phyloP scores from a whole-genome alignment of 2,797 vertebrate genomes.

The Diglossa cyanea region DNA sequence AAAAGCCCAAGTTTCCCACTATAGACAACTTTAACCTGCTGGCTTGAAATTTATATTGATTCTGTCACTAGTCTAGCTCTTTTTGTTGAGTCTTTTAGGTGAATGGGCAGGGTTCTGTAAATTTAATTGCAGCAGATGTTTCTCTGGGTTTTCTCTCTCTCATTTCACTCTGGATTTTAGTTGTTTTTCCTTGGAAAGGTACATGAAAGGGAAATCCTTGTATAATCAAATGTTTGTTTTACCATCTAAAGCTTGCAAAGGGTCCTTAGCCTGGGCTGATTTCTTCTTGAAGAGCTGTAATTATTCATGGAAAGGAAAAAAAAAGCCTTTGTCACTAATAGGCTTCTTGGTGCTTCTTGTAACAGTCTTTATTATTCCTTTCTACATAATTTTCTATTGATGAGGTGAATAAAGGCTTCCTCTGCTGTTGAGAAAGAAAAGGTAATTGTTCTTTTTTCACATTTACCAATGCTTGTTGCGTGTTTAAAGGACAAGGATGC shows the following conservation, averaged over 20 bases:
- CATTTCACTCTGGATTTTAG: conserved; percentile 45
- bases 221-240: conserved; percentile 72
- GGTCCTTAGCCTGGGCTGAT: conserved; percentile 44
- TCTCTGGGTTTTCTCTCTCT: conserved; percentile 43
- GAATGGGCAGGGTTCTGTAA: conserved; percentile 24
- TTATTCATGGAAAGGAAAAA: conserved; percentile 65
- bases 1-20: neutral
- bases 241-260: conserved; percentile 61
- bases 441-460: conserved; percentile 72
- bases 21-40: neutral
- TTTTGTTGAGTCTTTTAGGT: conserved; percentile 23
- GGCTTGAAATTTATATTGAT: neutral
- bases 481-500: conserved; percentile 71
- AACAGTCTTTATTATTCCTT: conserved; percentile 72
- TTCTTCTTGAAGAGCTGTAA: conserved; percentile 67
- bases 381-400: conserved; percentile 75
- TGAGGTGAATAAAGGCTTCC: conserved; percentile 76
- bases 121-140: conserved; percentile 67
- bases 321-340: conserved; percentile 74
- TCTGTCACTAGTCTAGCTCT: neutral
- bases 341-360: conserved; percentile 65
- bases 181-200: conserved; percentile 56
- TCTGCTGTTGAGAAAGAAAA: conserved; percentile 67
- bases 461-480: conserved; percentile 67
- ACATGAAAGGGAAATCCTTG: conserved; percentile 67